Base-by-base conservation (phyloP, 1,140 invertebrate species). In the Hirudo medicinalis region DNA sequence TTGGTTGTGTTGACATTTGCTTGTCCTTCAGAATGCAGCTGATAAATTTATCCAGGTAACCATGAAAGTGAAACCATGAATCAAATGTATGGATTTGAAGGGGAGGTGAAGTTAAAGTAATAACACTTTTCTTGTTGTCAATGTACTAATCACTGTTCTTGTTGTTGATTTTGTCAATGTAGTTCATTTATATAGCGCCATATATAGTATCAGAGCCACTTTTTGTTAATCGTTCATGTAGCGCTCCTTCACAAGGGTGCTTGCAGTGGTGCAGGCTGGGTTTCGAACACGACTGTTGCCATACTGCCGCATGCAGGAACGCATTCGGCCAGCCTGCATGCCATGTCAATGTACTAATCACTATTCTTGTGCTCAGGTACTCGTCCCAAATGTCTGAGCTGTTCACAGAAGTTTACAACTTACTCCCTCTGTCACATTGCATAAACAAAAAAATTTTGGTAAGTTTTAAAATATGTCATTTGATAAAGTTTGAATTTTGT, bases 51-150 rank as follows among this genome's bases (percentile, higher is more conserved):
- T 27, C 19, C 79, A 94, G 92, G 94, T 49, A 99, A 99, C 82
- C 96, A 99, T 81, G 96, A 99, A 80, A 96, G 91, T 77, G 86
- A 89, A 27, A 94, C 90, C 20, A 99, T 99, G 95, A 99, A 99
- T 84, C 92, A 97, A 83, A 96, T 98, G 89, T 99, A 98, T 82
- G 95, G 95, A 25, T 98, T 99, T 85, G 90, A 94, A 77, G 94
- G 94, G 3, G 95, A 99, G 86, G 94, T 98, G 0, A 93, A 92
- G 78, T 87, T 90, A 9, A 99, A 99, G 83, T 99, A 85, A 82
- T 79, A 78, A 9, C 43, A 11, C 9, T 82, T 82, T 76, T 68
- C n/a, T n/a, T n/a, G n/a, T 27, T 60, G 20, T 60, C 55, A 6
- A 4, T 60, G n/a, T n/a, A n/a, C n/a, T n/a, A n/a, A n/a, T n/a